Evolutionary conservation across 1,140 invertebrate species (phyloP).

Genomic region (Zaprionus davidi): DNA sequence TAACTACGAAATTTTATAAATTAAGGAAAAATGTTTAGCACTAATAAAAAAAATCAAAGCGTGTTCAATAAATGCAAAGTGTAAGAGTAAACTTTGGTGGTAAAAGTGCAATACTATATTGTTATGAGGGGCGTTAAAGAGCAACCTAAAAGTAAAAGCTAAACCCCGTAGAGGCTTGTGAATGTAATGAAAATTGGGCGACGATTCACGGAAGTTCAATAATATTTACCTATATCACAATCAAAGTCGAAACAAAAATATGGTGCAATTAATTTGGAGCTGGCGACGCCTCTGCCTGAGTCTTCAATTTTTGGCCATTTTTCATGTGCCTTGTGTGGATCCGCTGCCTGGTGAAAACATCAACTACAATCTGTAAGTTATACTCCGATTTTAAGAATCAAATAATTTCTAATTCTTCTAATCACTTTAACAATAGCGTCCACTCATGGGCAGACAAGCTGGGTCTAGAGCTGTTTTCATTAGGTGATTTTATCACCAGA

Average conservation of each 20-base stretch:
- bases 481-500: conserved; percentile 90
- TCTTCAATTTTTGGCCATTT: conserved; percentile 61
- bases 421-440: conserved; percentile 85
- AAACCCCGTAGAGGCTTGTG: neutral
- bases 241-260: conserved; percentile 25
- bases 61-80: neutral
- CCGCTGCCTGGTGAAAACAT: conserved; percentile 73
- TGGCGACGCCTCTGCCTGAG: conserved; percentile 69
- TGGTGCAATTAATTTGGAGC: conserved; percentile 45
- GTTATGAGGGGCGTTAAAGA: neutral
- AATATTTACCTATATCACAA: neutral
- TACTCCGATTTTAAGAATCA: neutral
- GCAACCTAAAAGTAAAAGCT: neutral
- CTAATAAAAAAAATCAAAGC: neutral
- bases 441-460: conserved; percentile 90
- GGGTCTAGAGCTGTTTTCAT: conserved; percentile 89
- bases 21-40: conserved; percentile 44
- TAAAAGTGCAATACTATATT: neutral
- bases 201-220: neutral
- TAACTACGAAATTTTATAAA: conserved; percentile 7
- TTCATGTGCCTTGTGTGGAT: conserved; percentile 52
- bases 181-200: neutral
- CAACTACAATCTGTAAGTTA: conserved; percentile 82
- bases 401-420: neutral
- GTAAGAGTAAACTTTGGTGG: neutral